Evolutionary conservation across 2,113 vertebrate genomes (phyloP).

Genomic region (Meles meles): DNA sequence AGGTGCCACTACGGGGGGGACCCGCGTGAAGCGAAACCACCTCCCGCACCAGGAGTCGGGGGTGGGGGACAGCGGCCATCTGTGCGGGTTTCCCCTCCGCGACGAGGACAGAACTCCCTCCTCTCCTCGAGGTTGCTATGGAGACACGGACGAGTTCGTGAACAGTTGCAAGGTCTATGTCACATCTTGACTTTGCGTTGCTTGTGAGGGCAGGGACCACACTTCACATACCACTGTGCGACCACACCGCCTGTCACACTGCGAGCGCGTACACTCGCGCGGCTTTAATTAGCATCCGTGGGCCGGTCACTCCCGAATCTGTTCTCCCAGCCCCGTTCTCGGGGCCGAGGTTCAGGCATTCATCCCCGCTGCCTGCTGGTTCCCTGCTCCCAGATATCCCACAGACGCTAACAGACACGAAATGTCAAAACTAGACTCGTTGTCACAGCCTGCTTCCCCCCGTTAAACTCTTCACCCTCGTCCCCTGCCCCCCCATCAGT

Average conservation of each 20-base stretch:
- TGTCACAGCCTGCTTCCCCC: rapidly evolving
- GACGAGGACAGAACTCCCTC: constrained; percentile 19
- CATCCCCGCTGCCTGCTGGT: background rate
- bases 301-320: background rate
- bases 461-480: background rate
- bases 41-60: background rate
- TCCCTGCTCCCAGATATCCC: background rate
- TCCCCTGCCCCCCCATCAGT: rapidly evolving
- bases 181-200: constrained; percentile 40
- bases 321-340: background rate
- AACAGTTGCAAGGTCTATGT: constrained; percentile 59
- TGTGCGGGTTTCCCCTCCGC: background rate
- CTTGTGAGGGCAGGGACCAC: constrained; percentile 42
- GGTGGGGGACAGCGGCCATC: constrained; percentile 4
- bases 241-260: background rate
- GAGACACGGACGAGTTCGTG: constrained; percentile 40
- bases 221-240: background rate
- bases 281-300: background rate
- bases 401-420: background rate
- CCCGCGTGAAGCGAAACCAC: background rate
- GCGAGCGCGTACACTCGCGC: rapidly evolving
- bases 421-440: background rate
- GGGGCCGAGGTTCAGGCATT: background rate
- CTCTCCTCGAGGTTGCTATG: constrained; percentile 59
- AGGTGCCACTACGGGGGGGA: background rate